Percentiles rank a stretch among this genome's conserved stretches.
Conservation (phyloP, 2,113 vertebrate species). For the Centrocercus urophasianus region DNA sequence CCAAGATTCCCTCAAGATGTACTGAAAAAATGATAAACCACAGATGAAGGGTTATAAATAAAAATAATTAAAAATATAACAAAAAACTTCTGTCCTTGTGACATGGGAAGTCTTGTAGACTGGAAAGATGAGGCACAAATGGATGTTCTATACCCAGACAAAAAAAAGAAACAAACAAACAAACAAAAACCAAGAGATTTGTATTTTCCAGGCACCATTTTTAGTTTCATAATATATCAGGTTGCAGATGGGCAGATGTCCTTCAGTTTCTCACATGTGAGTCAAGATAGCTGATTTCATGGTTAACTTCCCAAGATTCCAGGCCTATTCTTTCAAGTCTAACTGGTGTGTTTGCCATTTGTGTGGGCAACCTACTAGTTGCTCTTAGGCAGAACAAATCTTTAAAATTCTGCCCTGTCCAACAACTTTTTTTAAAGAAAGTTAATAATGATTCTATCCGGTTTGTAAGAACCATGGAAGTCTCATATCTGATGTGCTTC, state of each 20-base stretch:
- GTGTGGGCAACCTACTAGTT: neutral
- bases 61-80: no score
- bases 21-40: neutral
- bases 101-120: neutral
- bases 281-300: rapidly evolving
- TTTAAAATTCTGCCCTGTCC: neutral
- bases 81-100: neutral
- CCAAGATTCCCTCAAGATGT: neutral
- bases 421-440: neutral
- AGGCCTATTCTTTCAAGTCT: neutral
- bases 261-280: rapidly evolving
- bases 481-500: rapidly evolving
- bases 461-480: neutral
- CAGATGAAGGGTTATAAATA: neutral
- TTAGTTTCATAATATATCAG: neutral
- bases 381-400: neutral
- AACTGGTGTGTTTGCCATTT: rapidly evolving
- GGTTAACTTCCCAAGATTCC: rapidly evolving
- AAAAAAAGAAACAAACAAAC: neutral
- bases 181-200: neutral
- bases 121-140: neutral
- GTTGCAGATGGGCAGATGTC: neutral
- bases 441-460: neutral
- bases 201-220: neutral
- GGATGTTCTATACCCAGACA: neutral